phyloP scores from a whole-genome alignment of 2,797 vertebrate genomes.

The Rhabdomys pumilio region DNA sequence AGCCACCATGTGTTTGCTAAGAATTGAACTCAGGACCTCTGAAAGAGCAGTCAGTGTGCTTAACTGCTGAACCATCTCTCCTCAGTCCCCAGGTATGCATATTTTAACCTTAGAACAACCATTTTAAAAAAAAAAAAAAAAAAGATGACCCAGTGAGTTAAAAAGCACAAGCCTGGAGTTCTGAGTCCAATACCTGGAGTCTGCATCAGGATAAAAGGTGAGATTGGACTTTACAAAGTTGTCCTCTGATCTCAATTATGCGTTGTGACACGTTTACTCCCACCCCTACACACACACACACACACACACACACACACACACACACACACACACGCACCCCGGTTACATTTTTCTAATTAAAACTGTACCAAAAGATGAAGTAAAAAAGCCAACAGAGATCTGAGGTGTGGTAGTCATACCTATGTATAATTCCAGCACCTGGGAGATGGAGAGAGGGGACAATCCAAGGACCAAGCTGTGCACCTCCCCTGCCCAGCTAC shows the following conservation, averaged over 20 bases:
- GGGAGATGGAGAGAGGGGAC: not conserved
- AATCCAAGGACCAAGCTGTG: too few relatives aligned
- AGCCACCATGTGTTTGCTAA: not conserved
- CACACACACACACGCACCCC: not conserved
- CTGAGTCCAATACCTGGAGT: not conserved
- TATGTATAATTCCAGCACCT: not conserved
- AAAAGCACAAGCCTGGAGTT: not conserved
- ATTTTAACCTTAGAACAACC: not conserved
- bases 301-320: not conserved
- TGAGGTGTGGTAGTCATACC: not conserved
- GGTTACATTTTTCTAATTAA: not conserved
- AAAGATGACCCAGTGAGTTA: not conserved
- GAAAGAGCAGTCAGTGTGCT: not conserved
- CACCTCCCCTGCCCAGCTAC: too few relatives aligned
- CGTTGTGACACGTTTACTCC: not conserved
- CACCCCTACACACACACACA: not conserved
- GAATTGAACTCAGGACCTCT: not conserved
- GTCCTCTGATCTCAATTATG: not conserved
- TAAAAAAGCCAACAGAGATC: not conserved
- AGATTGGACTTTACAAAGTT: not conserved
- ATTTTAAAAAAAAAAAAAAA: not conserved
- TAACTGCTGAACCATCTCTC: too few relatives aligned
- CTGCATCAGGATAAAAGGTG: not conserved
- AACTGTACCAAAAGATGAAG: conserved; percentile 13
- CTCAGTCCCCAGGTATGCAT: not conserved